Conservation (phyloP, 2,888 invertebrate species). For the Trissolcus japonicus region DNA sequence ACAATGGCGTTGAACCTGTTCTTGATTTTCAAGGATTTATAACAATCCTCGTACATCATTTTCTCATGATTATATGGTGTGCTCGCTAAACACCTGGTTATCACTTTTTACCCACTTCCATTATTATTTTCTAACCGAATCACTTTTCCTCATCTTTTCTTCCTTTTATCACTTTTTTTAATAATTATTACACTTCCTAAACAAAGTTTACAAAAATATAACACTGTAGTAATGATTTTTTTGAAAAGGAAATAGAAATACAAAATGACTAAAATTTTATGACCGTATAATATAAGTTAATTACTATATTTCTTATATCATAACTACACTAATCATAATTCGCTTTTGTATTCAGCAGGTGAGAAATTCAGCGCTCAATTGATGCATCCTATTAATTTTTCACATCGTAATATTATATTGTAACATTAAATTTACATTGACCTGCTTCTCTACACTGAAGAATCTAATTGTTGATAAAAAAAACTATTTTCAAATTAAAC, state of each 20-base stretch:
- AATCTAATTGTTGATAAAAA: background rate
- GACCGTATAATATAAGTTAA: background rate
- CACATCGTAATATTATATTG: conserved; percentile 4
- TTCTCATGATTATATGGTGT: conserved; percentile 8
- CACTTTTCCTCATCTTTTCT: too few species aligned
- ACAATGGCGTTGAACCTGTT: conserved; percentile 30
- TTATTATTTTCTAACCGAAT: too few species aligned
- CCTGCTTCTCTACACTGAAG: background rate
- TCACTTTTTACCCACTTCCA: too few species aligned
- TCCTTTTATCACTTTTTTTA: too few species aligned
- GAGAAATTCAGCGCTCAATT: conserved; percentile 5
- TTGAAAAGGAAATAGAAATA: background rate
- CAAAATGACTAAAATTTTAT: background rate
- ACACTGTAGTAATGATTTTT: background rate
- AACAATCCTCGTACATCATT: conserved; percentile 6
- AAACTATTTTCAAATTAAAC: too few species aligned
- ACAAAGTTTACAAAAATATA: background rate
- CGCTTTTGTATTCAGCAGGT: conserved; percentile 7
- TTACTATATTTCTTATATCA: background rate
- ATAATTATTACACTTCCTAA: background rate
- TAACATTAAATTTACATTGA: conserved; percentile 13
- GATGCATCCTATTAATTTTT: conserved; percentile 9
- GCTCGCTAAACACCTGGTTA: too few species aligned
- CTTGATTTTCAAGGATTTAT: conserved; percentile 32
- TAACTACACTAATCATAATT: background rate